phyloP scores from a whole-genome alignment of 2,888 invertebrate species.

The Odiellus spinosus region DNA sequence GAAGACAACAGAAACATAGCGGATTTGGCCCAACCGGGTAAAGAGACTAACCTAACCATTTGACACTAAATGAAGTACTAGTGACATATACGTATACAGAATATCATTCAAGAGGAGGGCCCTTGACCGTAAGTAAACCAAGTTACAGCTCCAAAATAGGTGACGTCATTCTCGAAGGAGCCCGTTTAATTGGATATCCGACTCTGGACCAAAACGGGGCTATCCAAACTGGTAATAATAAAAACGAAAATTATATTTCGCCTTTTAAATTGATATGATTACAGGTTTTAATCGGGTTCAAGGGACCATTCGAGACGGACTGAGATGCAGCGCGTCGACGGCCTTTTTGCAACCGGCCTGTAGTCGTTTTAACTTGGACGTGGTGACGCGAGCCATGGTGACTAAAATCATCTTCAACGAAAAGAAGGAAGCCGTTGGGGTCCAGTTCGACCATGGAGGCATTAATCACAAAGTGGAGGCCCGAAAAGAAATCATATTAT shows the following conservation, averaged over 20 bases:
- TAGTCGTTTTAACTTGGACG: slow-evolving; percentile 58
- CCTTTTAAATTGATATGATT: no score
- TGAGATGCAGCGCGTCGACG: slow-evolving; percentile 72
- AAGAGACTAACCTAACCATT: no score
- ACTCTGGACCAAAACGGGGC: slow-evolving; percentile 20
- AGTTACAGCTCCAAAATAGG: slow-evolving; percentile 18
- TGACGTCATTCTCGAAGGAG: slow-evolving; percentile 18
- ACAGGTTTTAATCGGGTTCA: slow-evolving; percentile 75
- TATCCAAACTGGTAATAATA: slow-evolving; percentile 19
- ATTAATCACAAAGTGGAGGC: slow-evolving; percentile 22
- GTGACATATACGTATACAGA: slow-evolving; percentile 11
- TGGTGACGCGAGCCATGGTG: slow-evolving; percentile 64
- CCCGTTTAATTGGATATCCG: slow-evolving; percentile 17
- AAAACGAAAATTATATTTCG: no score
- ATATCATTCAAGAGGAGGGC: slow-evolving; percentile 21
- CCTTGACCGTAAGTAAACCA: slow-evolving; percentile 17
- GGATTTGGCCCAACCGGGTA: no score
- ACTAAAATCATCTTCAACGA: slow-evolving; percentile 39
- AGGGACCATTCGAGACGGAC: slow-evolving; percentile 67
- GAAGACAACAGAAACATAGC: slow-evolving; percentile 27
- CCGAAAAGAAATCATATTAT: slow-evolving; percentile 31
- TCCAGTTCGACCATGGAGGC: slow-evolving; percentile 24
- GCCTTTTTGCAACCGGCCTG: slow-evolving; percentile 67
- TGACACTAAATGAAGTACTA: no score
- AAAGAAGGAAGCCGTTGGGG: slow-evolving; percentile 22